These are phyloP conservation scores for Spea multiplicata DNA, from an alignment of 2,113 vertebrate genomes.

Conservation along the genomic window DNA sequence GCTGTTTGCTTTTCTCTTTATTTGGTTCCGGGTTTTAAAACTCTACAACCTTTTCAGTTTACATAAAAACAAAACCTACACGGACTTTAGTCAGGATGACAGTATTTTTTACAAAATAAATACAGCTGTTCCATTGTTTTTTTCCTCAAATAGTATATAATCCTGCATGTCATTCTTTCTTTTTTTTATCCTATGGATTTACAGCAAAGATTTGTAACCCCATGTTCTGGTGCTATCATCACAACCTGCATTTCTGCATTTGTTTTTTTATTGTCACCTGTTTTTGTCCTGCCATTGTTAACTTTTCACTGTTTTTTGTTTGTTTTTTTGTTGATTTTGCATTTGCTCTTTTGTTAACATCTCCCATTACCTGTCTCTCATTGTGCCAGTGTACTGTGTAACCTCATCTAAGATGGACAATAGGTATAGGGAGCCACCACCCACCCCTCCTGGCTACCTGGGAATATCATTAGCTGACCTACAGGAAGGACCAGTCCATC, in stretches of 20 bases:
- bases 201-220: too few relatives aligned
- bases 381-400: slow-evolving; percentile 93
- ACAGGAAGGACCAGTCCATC: slow-evolving; percentile 73
- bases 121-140: too few relatives aligned
- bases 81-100: too few relatives aligned
- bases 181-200: too few relatives aligned
- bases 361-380: slow-evolving; percentile 68
- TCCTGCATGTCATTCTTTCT: too few relatives aligned
- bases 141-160: too few relatives aligned
- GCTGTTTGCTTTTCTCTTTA: too few relatives aligned
- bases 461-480: slow-evolving; percentile 91
- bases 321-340: slow-evolving; percentile 62
- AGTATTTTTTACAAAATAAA: too few relatives aligned
- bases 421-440: slow-evolving; percentile 93
- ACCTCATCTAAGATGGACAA: slow-evolving; percentile 92
- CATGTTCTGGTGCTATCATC: slow-evolving; percentile 54
- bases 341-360: slow-evolving; percentile 72
- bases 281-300: slow-evolving; percentile 69
- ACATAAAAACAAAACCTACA: too few relatives aligned
- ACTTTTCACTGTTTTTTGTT: slow-evolving; percentile 73
- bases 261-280: slow-evolving; percentile 56
- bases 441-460: slow-evolving; percentile 95
- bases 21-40: too few relatives aligned
- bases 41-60: too few relatives aligned
- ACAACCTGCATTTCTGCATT: slow-evolving; percentile 64